Base-by-base conservation (phyloP, 2,797 vertebrate species). In the Onychomys torridus region DNA sequence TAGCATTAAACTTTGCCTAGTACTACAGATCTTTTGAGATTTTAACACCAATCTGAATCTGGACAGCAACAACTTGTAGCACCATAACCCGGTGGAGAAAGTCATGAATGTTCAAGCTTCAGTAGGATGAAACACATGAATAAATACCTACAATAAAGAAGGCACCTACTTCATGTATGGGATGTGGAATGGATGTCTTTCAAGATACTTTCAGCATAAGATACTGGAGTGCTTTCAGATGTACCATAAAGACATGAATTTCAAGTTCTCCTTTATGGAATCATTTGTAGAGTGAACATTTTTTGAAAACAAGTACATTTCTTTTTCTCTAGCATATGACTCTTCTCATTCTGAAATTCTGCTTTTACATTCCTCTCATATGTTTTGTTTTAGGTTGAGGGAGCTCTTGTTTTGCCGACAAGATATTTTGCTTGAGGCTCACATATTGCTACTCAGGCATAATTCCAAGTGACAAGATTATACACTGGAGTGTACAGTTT, bases 381-480 rank as follows among this genome's bases (percentile, higher is more conserved):
- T 96, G 85, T 93, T 97, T 97, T 95, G 78, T 77, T 97, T 95
- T 43, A 59, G 61, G 96, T 57, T 90, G 85, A 88, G 34, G 46
- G 81, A 96, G 67, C 67, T 88, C 77, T 95, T 90, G 89, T 77
- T 98, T 94, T 95, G 96, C 84, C 86, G 78, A 90, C 81, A 92
- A 89, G 89, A 78, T 95, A 89, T 93, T 84, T 93, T 65, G 89
- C 93, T 96, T 59, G 40, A 96, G 96, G 94, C 61, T 96, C 81
- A 8, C 88, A 82, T 89, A 91, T 61, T 96, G 97, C 59, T 90
- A 49, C 55, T 75, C 84, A 90, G 71, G 71, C 95, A 79, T 55
- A 83, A 90, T 93, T 97, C 87, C 90, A 97, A 97, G 76, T 37
- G 91, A 79, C 94, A 93, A 96, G 92, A 92, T 85, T 83, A 61